Evolutionary conservation across 2,888 invertebrate genomes (phyloP).

Genomic region (Timema podura): DNA sequence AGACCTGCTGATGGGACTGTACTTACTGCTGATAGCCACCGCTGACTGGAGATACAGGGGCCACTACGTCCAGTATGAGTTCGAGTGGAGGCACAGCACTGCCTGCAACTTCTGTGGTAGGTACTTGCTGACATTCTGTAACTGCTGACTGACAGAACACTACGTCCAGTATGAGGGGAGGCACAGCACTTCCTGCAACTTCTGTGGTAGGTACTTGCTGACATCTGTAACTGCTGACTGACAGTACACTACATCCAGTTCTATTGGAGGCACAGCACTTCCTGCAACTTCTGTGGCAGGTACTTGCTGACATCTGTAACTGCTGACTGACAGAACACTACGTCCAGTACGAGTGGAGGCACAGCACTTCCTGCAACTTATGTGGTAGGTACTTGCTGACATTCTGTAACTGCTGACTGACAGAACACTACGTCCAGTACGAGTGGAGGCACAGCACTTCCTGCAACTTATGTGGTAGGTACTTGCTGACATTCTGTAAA

Average conservation of each 20-base stretch:
- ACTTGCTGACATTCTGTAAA: neutral
- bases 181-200: slow-evolving; percentile 51
- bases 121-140: slow-evolving; percentile 52
- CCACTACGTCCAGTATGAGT: slow-evolving; percentile 54
- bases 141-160: slow-evolving; percentile 50
- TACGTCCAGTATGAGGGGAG: slow-evolving; percentile 57
- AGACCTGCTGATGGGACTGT: slow-evolving; percentile 60
- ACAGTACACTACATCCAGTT: slow-evolving; percentile 55
- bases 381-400: slow-evolving; percentile 55
- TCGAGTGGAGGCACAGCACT: slow-evolving; percentile 54
- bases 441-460: slow-evolving; percentile 54
- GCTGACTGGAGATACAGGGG: slow-evolving; percentile 53
- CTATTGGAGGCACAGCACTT: slow-evolving; percentile 53
- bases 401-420: slow-evolving; percentile 48
- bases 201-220: slow-evolving; percentile 53
- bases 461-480: slow-evolving; percentile 54
- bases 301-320: slow-evolving; percentile 54
- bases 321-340: slow-evolving; percentile 52
- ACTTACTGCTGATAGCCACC: slow-evolving; percentile 55
- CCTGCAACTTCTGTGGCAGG: slow-evolving; percentile 55
- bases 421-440: slow-evolving; percentile 54
- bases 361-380: slow-evolving; percentile 52
- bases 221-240: slow-evolving; percentile 51
- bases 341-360: slow-evolving; percentile 54
- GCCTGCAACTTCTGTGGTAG: slow-evolving; percentile 55